Evolutionary conservation across 2,888 invertebrate species (phyloP), one percentile per base, ranked within the genome.

Genomic region (Gastrophysa polygoni): DNA sequence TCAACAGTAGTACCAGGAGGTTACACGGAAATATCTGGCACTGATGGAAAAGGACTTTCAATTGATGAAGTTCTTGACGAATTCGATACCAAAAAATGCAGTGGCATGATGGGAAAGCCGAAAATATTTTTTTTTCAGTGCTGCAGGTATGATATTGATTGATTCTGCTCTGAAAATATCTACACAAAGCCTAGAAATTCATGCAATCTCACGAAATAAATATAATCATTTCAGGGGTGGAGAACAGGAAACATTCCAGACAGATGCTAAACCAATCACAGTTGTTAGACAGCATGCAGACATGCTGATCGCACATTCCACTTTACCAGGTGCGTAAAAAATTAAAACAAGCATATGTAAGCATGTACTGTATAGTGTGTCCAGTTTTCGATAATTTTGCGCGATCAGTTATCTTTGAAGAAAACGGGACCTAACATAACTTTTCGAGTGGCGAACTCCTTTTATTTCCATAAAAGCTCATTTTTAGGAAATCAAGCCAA

Each of bases 41-140:
- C 78, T 61, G 89, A 90, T 79, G 86, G 86, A 21, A 71, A 81
- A 5, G 75, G 81, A 17, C 76, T 87, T 56, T 77, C 84, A 62
- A 83, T 85, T 28, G 81, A 83, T 17, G 81, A 84, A 49, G 84
- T 91, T 70, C 79, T 89, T 28, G 81, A 85, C 32, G 82, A 84
- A 71, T 91, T 91, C 79, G 85, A 84, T 73, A 85, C 86, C 72
- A 71, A 74, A 14, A 82, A 81, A 57, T 86, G 88, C 75, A 82
- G 82, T 0, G 75, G 77, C 57, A 81, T 91, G 62, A 72, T 77
- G 8, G 82, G 84, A 56, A 87, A 89, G 73, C 91, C 91, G 18
- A 91, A 91, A 81, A 86, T 91, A 58, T 88, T 91, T 74, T 84
- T 91, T 61, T 90, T 91, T 75, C 91, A 91, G 75, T 86, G 87